Evolutionary conservation across 2,113 vertebrate species (phyloP).

Genomic region (Otis tarda): DNA sequence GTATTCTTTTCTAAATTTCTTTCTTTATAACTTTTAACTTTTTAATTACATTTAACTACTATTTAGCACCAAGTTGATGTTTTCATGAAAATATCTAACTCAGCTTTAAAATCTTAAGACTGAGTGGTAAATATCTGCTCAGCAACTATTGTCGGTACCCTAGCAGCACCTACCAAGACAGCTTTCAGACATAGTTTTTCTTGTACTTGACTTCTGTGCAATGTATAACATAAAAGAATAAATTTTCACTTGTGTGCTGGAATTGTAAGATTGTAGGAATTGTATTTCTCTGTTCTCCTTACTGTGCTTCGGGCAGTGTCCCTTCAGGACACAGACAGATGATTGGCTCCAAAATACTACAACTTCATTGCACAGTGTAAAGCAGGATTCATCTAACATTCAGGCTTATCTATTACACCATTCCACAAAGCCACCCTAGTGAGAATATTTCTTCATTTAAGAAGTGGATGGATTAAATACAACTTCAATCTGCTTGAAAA

Average conservation of each 20-base stretch:
- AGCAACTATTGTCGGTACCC: not conserved
- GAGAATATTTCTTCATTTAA: not conserved
- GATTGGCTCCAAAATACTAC: not conserved
- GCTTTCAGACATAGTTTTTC: not conserved
- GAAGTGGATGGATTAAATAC: not conserved
- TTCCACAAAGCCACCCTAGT: not conserved
- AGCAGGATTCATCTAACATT: not conserved
- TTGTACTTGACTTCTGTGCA: not conserved
- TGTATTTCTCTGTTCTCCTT: not conserved
- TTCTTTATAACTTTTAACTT: not conserved
- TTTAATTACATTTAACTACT: not conserved
- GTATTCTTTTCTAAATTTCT: not conserved
- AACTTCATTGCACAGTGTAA: not conserved
- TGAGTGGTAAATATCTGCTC: not conserved
- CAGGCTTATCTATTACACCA: not conserved
- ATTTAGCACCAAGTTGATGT: not conserved
- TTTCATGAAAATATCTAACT: not conserved
- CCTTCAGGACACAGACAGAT: not conserved
- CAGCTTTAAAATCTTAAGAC: not conserved
- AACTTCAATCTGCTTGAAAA: not conserved
- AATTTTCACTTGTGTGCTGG: not conserved
- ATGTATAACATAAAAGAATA: not conserved
- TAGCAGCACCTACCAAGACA: not conserved
- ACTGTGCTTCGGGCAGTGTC: not conserved
- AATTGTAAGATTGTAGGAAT: not conserved